Percentiles rank a stretch among this genome's conserved stretches.
Conservation (phyloP, 2,888 invertebrate genomes). For the Synergus itoensis region DNA sequence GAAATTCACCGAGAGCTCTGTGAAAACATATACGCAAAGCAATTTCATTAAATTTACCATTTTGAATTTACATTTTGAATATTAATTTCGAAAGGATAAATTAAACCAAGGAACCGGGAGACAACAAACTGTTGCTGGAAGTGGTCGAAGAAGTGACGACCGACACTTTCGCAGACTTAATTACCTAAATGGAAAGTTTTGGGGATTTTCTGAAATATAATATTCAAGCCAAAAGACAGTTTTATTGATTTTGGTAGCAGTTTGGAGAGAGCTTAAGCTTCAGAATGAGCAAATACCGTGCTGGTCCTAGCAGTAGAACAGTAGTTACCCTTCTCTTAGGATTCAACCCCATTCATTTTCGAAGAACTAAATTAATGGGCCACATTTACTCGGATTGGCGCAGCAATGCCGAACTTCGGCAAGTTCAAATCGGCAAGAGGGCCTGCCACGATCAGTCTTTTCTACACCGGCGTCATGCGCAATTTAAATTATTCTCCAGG, state of each 20-base stretch:
- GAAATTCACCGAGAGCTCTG: background rate
- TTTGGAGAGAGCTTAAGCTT: background rate
- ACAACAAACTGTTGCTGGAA: background rate
- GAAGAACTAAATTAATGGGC: conserved; percentile 65
- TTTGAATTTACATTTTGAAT: background rate
- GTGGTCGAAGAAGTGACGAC: background rate
- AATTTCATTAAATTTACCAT: no score
- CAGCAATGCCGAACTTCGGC: conserved; percentile 58
- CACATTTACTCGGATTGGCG: conserved; percentile 65
- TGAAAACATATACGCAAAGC: background rate
- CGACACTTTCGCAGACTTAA: background rate
- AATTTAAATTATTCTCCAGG: conserved; percentile 59
- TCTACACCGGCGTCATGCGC: conserved; percentile 51
- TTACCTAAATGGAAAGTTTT: background rate
- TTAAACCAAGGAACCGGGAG: background rate
- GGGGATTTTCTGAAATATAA: background rate
- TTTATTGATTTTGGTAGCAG: background rate
- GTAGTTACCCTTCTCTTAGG: background rate
- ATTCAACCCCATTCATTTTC: conserved; percentile 31
- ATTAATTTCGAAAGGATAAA: background rate
- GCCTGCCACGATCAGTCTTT: conserved; percentile 51
- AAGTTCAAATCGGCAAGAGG: conserved; percentile 49
- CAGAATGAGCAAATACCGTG: conserved; percentile 1
- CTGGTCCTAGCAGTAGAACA: background rate
- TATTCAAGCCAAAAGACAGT: background rate